A percentile compares a stretch with the other conserved stretches of the same genome.
These are phyloP conservation scores for Synanceia verrucosa DNA, from an alignment of 2,797 vertebrate genomes.

Conservation along the genomic window DNA sequence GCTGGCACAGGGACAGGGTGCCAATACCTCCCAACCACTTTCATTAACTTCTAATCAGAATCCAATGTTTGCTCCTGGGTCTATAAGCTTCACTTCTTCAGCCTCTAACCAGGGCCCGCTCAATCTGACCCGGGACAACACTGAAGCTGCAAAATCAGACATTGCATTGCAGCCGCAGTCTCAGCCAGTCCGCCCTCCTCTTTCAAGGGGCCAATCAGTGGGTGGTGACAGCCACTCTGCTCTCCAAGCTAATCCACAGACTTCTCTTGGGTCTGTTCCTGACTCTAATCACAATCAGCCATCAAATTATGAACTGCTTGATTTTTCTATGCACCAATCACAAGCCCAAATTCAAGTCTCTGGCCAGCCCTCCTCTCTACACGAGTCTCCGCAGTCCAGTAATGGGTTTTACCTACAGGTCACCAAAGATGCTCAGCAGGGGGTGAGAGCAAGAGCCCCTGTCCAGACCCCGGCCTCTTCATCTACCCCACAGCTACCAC, in stretches of 20 bases:
- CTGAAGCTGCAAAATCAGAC: constrained; percentile 66
- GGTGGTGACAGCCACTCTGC: constrained; percentile 64
- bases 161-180: constrained; percentile 53
- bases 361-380: constrained; percentile 67
- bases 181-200: constrained; percentile 67
- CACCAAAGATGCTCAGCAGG: constrained; percentile 87
- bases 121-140: constrained; percentile 83
- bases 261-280: constrained; percentile 57
- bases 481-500: constrained; percentile 45
- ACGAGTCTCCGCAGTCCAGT: constrained; percentile 71
- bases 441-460: constrained; percentile 60
- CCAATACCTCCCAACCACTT: constrained; percentile 63
- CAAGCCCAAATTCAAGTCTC: constrained; percentile 76
- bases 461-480: constrained; percentile 42
- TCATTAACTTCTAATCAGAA: constrained; percentile 71
- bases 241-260: constrained; percentile 63
- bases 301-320: constrained; percentile 84
- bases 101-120: constrained; percentile 72
- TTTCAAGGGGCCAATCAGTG: constrained; percentile 67
- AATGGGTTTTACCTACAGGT: constrained; percentile 95
- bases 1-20: constrained; percentile 67
- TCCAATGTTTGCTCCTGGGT: constrained; percentile 71
- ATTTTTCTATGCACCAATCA: constrained; percentile 87
- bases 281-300: constrained; percentile 77
- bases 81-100: constrained; percentile 67